Evolutionary conservation across 2,888 invertebrate species (phyloP).

Genomic region (Shargacucullia verbasci): DNA sequence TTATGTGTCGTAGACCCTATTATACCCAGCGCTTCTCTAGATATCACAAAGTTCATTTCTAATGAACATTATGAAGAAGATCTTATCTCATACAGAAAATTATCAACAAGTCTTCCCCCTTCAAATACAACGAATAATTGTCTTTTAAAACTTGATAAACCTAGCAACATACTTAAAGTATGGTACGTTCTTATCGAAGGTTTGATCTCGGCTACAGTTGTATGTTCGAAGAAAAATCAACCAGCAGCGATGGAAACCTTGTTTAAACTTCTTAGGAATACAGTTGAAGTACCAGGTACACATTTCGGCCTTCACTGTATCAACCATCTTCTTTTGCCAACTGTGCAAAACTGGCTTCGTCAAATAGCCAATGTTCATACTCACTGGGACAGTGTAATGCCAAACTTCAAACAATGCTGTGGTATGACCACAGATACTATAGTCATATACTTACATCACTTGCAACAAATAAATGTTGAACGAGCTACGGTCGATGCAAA

Average conservation of each 20-base stretch:
- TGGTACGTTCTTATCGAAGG: slow-evolving; percentile 97
- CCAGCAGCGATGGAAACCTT: slow-evolving; percentile 96
- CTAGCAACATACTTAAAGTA: slow-evolving; percentile 95
- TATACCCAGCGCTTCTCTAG: slow-evolving; percentile 92
- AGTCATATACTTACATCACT: slow-evolving; percentile 94
- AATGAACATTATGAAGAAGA: slow-evolving; percentile 91
- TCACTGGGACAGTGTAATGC: slow-evolving; percentile 93
- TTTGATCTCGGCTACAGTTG: slow-evolving; percentile 93
- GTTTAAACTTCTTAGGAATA: slow-evolving; percentile 94
- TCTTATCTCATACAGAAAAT: slow-evolving; percentile 90
- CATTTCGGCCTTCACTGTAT: slow-evolving; percentile 97
- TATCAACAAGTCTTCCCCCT: slow-evolving; percentile 87
- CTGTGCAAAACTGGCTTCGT: slow-evolving; percentile 97
- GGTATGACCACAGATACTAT: slow-evolving; percentile 97
- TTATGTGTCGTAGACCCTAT: slow-evolving; percentile 95
- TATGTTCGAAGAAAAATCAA: slow-evolving; percentile 96
- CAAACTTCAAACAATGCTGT: slow-evolving; percentile 98
- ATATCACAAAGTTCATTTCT: slow-evolving; percentile 91
- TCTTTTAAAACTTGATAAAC: slow-evolving; percentile 92
- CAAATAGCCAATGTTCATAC: slow-evolving; percentile 92
- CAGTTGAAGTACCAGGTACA: slow-evolving; percentile 94
- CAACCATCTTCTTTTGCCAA: slow-evolving; percentile 96
- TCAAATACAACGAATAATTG: slow-evolving; percentile 87
- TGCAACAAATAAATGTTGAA: slow-evolving; percentile 90
- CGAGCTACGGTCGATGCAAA: slow-evolving; percentile 77